phyloP scores from a whole-genome alignment of 2,113 vertebrate genomes.

The Dissostichus mawsoni region DNA sequence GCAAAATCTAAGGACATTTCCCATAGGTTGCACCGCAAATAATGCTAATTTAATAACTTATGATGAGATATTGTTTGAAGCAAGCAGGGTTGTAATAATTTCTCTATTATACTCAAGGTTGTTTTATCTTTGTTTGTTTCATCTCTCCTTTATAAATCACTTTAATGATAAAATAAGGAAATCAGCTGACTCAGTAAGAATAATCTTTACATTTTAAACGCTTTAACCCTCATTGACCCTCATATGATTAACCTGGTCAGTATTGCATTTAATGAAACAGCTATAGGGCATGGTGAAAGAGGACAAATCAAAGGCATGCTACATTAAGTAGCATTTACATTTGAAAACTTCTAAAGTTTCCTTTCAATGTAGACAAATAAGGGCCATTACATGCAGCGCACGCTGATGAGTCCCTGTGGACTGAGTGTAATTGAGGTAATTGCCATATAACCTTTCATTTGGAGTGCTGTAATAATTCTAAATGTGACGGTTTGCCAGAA shows the following conservation, averaged over 20 bases:
- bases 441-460: neutral
- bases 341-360: neutral
- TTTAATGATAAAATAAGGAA: neutral
- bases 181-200: neutral
- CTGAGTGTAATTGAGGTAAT: constrained; percentile 16
- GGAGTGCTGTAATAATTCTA: constrained; percentile 4
- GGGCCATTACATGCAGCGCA: neutral
- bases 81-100: neutral
- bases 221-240: neutral
- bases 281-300: neutral
- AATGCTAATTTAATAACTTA: neutral
- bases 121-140: neutral
- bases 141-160: neutral
- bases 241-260: neutral
- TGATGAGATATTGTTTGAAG: neutral
- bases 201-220: neutral
- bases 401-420: constrained; percentile 14
- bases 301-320: neutral
- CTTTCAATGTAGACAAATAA: constrained; percentile 8
- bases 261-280: neutral
- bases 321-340: neutral
- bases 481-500: constrained; percentile 14
- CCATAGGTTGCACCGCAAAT: neutral
- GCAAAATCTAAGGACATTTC: constrained; percentile 10
- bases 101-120: neutral